Percentiles rank a stretch among this genome's conserved stretches.
Conservation (phyloP, 2,113 vertebrate species). For the Chaetodon auriga region DNA sequence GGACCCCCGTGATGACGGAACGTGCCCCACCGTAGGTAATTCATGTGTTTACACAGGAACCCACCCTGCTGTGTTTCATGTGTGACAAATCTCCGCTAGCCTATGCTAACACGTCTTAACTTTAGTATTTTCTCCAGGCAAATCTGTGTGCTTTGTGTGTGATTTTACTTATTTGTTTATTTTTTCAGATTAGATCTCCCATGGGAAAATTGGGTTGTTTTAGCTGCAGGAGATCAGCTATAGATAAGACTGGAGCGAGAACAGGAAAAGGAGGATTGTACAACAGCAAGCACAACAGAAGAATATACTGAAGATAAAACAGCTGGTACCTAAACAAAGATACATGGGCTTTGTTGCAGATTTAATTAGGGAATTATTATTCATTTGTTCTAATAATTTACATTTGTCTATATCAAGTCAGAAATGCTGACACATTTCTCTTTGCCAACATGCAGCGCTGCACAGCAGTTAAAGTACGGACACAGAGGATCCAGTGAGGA, state of each 20-base stretch:
- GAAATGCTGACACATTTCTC: too few relatives aligned
- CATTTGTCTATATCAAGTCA: too few relatives aligned
- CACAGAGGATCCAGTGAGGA: too few relatives aligned
- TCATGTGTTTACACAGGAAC: conserved; percentile 58
- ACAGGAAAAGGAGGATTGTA: conserved; percentile 35
- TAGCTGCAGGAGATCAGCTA: conserved; percentile 43
- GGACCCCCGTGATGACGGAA: conserved; percentile 57
- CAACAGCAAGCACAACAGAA: conserved; percentile 14
- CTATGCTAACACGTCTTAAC: background rate
- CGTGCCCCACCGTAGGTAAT: conserved; percentile 38
- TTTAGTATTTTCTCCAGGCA: background rate
- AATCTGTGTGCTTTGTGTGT: conserved; percentile 9
- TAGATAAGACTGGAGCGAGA: conserved; percentile 38
- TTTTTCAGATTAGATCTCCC: background rate
- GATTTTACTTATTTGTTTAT: background rate
- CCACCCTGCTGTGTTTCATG: conserved; percentile 44
- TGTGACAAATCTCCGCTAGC: conserved; percentile 3
- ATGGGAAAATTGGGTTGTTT: conserved; percentile 2
- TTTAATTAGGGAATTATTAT: too few relatives aligned
- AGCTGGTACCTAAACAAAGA: background rate
- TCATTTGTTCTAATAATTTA: too few relatives aligned
- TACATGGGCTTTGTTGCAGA: background rate
- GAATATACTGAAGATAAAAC: conserved; percentile 26
- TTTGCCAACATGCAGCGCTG: too few relatives aligned
- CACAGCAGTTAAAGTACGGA: too few relatives aligned